Base-by-base conservation (phyloP, 2,113 vertebrate species). In the Urocolius indicus region DNA sequence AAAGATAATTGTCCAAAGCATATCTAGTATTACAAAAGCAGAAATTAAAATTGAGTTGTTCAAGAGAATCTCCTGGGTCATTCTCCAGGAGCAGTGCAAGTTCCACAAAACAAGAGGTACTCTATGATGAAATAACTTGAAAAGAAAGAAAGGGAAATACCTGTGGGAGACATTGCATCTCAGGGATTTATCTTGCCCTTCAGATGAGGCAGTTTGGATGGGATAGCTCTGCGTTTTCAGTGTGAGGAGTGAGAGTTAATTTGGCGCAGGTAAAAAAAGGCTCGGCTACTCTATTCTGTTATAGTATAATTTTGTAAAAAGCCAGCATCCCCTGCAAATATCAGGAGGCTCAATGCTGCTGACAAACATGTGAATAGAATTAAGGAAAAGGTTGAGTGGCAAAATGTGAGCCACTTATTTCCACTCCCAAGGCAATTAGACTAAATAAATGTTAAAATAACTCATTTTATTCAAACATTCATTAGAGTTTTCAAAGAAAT, bases 291-390 rank as follows among this genome's bases (percentile, higher is more conserved):
- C 20, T 88, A 16, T 85, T 86, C 45, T 67, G 22, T 66, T 78
- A 73, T 5, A 45, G 52, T 84, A 45, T 65, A 52, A 84, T 78
- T 93, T 87, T 76, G 19, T 87, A 72, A 87, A 81, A 86, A 84
- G 11, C 5, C 46, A 75, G 17, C 5, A 30, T 89, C 54, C 67
- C 30, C 18, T 89, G 68, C 20, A 65, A 71, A 21, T 90, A 54
- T 55, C 55, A 74, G 43, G 34, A 87, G 5, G 52, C 29, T 93
- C 10, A 52, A n/a, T 65, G 41, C 10, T 91, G 49, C 61, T 94
- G 84, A 91, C 69, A 92, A 91, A 95, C 27, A n/a, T 54, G 24
- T 67, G 24, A 93, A 95, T 19, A 87, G 30, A 82, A 79, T 93
- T 79, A 73, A 86, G 23, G 23, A 57, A 62, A 78, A 92, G 4